Evolutionary conservation across 2,113 vertebrate genomes (phyloP).

Genomic region (Emydura subglobosa): DNA sequence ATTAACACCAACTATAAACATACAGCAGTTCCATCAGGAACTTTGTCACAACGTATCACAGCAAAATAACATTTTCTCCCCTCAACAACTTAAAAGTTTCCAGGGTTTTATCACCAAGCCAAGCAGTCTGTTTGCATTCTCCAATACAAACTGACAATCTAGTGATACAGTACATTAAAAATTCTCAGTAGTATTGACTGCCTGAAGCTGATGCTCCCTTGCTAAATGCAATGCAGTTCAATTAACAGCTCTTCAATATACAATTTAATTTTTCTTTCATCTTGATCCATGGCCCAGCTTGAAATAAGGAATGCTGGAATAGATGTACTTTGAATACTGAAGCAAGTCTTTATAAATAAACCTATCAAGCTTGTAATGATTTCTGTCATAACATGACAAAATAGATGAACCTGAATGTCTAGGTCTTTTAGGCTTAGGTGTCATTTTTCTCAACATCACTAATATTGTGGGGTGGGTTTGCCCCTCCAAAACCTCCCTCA

Average conservation of each 20-base stretch:
- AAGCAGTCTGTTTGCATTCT: constrained; percentile 75
- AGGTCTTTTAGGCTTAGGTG: constrained; percentile 29
- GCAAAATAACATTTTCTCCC: constrained; percentile 26
- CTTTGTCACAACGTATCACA: constrained; percentile 11
- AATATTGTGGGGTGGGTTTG: neutral
- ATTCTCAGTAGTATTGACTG: constrained; percentile 80
- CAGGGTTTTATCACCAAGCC: constrained; percentile 54
- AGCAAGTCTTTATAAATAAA: constrained; percentile 83
- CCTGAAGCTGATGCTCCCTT: constrained; percentile 78
- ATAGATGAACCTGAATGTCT: constrained; percentile 66
- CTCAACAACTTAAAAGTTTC: constrained; percentile 61
- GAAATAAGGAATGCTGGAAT: constrained; percentile 80
- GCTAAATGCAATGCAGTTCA: constrained; percentile 86
- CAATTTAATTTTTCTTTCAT: constrained; percentile 92
- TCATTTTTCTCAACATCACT: constrained; percentile 57
- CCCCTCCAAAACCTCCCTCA: neutral
- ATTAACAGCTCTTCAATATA: constrained; percentile 89
- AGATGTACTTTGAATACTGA: constrained; percentile 83
- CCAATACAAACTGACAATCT: constrained; percentile 79
- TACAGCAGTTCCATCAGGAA: neutral
- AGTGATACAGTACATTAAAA: constrained; percentile 81
- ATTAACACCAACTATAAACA: constrained; percentile 11
- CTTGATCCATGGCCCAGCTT: constrained; percentile 84
- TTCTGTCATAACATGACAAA: constrained; percentile 80
- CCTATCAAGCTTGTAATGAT: constrained; percentile 83